Conservation (phyloP, 92 coral and sea anemone genomes). For the Parazoanthus atlanticus region DNA sequence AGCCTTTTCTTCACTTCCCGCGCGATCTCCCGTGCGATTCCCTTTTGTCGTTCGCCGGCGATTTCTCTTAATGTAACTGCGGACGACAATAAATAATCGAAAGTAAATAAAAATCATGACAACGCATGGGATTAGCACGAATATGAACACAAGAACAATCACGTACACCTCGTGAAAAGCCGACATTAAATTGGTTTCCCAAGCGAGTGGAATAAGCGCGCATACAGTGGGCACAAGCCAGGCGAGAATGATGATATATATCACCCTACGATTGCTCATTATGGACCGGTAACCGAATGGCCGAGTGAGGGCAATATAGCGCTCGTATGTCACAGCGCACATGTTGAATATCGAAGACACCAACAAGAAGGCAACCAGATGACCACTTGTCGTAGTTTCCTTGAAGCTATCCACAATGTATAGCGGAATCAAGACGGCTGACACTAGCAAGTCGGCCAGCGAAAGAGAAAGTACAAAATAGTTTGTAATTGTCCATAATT, state of each 20-base stretch:
- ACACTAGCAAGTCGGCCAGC: constrained; percentile 74
- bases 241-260: constrained; percentile 52
- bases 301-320: constrained; percentile 79
- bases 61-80: constrained; percentile 76
- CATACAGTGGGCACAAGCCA: constrained; percentile 70
- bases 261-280: constrained; percentile 55
- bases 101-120: constrained; percentile 78
- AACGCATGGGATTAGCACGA: constrained; percentile 73
- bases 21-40: constrained; percentile 81
- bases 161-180: constrained; percentile 68
- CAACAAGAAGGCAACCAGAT: constrained; percentile 75
- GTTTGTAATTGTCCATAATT: constrained; percentile 82
- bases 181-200: constrained; percentile 64
- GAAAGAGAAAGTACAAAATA: constrained; percentile 76
- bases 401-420: constrained; percentile 67
- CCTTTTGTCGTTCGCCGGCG: constrained; percentile 80
- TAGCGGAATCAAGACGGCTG: constrained; percentile 71
- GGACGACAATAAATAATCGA: constrained; percentile 73
- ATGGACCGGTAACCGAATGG: constrained; percentile 78
- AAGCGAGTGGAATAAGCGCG: constrained; percentile 74
- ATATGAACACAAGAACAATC: constrained; percentile 63
- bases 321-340: constrained; percentile 91
- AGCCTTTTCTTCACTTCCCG: constrained; percentile 85
- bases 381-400: constrained; percentile 68
- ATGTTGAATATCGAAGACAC: constrained; percentile 81